These are phyloP conservation scores for Tinamus major DNA, from an alignment of 2,797 vertebrate species.

Conservation along the genomic window DNA sequence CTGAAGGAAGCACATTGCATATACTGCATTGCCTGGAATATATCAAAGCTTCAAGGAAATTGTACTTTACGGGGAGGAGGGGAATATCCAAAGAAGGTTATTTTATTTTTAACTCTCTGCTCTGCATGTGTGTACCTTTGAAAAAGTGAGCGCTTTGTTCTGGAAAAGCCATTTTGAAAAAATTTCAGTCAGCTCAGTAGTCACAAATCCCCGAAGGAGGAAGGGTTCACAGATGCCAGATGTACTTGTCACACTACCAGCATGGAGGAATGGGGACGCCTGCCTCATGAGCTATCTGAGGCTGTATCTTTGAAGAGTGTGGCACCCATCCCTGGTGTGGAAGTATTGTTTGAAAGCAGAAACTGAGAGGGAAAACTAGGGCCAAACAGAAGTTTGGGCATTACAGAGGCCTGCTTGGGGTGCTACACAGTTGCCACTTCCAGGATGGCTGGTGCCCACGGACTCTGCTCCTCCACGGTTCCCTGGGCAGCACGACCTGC, in stretches of 20 bases:
- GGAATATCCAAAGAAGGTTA: conserved; percentile 7
- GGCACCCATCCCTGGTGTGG: not conserved
- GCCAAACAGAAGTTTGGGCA: too few species aligned
- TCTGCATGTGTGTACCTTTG: conserved; percentile 45
- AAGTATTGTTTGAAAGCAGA: too few species aligned
- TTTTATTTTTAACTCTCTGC: conserved; percentile 60
- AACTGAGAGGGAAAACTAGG: too few species aligned
- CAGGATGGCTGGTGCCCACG: too few species aligned
- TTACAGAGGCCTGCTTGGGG: too few species aligned
- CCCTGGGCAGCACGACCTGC: too few species aligned
- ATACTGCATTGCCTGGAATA: not conserved
- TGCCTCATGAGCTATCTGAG: conserved; percentile 49
- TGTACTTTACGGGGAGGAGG: not conserved
- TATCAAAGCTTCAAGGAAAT: conserved; percentile 1
- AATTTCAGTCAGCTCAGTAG: conserved; percentile 14
- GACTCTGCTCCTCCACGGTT: too few species aligned
- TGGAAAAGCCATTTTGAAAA: conserved; percentile 26
- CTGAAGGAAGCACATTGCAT: not conserved
- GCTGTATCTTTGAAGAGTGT: conserved; percentile 20
- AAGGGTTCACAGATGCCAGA: conserved; percentile 52
- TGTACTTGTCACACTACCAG: conserved; percentile 58
- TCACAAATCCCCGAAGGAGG: conserved; percentile 46
- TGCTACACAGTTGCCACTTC: too few species aligned
- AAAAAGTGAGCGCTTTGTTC: conserved; percentile 38
- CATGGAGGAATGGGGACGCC: conserved; percentile 48